These are phyloP conservation scores for Philopotamus ludificatus DNA, from an alignment of 1,140 invertebrate species.

Conservation along the genomic window DNA sequence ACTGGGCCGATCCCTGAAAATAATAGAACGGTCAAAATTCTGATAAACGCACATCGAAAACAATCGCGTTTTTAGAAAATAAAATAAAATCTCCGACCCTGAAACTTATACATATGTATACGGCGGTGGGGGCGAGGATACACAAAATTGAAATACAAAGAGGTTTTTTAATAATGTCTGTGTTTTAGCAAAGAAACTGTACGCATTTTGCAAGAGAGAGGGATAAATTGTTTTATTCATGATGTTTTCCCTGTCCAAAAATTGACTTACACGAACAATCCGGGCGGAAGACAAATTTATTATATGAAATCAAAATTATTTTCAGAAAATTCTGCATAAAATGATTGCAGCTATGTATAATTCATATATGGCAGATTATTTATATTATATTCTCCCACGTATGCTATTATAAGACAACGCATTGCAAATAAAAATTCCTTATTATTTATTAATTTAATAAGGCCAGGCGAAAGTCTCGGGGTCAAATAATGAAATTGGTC, in stretches of 20 bases:
- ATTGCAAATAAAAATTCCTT: too few relatives aligned
- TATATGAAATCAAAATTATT: too few relatives aligned
- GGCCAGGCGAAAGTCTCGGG: background rate
- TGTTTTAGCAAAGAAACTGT: conserved; percentile 11
- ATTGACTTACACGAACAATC: conserved; percentile 32
- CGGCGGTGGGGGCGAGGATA: background rate
- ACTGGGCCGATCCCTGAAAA: too few relatives aligned
- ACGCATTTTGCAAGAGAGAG: conserved; percentile 13
- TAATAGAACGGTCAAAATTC: too few relatives aligned
- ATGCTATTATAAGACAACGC: too few relatives aligned
- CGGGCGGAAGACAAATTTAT: background rate
- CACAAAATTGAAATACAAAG: conserved; percentile 6
- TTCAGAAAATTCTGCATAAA: too few relatives aligned
- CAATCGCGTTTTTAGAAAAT: too few relatives aligned
- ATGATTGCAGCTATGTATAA: too few relatives aligned
- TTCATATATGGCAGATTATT: too few relatives aligned
- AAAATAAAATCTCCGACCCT: background rate
- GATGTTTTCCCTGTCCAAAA: conserved; percentile 12
- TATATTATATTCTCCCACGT: too few relatives aligned
- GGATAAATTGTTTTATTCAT: conserved; percentile 30
- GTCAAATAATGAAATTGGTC: background rate
- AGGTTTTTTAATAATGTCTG: background rate
- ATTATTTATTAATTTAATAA: conserved; percentile 22
- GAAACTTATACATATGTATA: background rate
- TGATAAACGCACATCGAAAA: too few relatives aligned